Conservation (phyloP, 2,888 invertebrate genomes). For the Plemyria rubiginata region DNA sequence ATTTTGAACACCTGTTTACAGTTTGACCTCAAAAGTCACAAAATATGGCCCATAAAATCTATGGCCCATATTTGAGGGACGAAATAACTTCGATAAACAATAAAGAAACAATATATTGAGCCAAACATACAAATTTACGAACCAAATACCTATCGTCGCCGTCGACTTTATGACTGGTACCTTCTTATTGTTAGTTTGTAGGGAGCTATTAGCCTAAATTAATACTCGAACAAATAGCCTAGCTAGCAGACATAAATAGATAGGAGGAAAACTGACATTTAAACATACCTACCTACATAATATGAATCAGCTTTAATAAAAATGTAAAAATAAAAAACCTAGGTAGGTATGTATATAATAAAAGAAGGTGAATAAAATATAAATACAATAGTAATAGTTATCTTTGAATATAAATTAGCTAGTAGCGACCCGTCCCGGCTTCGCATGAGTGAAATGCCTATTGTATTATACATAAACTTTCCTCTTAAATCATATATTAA, state of each 20-base stretch:
- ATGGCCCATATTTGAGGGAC: conserved; percentile 16
- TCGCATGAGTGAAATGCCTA: no score
- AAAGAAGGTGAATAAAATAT: no score
- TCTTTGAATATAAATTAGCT: no score
- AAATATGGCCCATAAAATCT: conserved; percentile 3
- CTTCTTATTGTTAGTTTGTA: conserved; percentile 20
- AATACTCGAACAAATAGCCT: conserved; percentile 19
- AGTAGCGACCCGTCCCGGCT: no score
- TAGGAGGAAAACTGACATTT: conserved; percentile 11
- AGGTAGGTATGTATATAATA: no score
- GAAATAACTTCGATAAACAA: conserved; percentile 18
- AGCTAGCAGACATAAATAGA: conserved; percentile 31
- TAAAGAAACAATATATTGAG: conserved; percentile 18
- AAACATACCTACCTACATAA: neutral
- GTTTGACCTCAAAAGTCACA: neutral
- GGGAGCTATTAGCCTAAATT: conserved; percentile 26
- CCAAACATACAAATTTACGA: conserved; percentile 17
- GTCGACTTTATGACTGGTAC: conserved; percentile 16
- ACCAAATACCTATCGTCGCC: conserved; percentile 18
- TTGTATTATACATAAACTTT: no score
- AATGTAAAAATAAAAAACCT: no score
- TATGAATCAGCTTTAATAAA: conserved; percentile 6
- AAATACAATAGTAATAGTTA: no score
- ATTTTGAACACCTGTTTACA: neutral
- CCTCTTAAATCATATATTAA: no score